Base-by-base conservation (phyloP, 2,888 invertebrate genomes). In the Coelopa pilipes region DNA sequence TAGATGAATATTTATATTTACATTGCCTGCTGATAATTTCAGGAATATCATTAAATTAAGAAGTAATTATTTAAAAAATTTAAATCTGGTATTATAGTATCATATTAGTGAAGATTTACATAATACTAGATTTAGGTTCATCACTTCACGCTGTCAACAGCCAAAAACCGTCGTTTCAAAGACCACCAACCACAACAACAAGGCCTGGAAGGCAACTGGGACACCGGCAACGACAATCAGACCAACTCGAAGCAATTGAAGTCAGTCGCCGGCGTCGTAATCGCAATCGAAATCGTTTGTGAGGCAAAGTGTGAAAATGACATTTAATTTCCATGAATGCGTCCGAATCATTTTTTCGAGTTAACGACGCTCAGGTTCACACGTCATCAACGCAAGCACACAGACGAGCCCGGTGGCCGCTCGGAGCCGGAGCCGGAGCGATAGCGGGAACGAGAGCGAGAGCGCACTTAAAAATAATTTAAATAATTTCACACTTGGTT, bases 401-500 rank as follows among this genome's bases (percentile, higher is more conserved):
- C 21, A 21, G 49, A 66, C 3, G n/a, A 62, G n/a, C 11, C 24
- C 13, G 15, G 13, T 7, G 21, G 21, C 19, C 13, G 7, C n/a
- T 34, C 7, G 2, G 34, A 7, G n/a, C 0, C 13, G 34, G 34
- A 62, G 24, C n/a, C 2, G 34, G n/a, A 45, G 21, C 21, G 24
- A 62, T 11, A 17, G 34, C n/a, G 34, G 11, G 24, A 24, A 15
- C 21, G 15, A 53, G n/a, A 53, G n/a, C 53, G 60, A 21, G 62
- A 50, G 59, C 50, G 65, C 53, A 65, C 65, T 71, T 65, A 71
- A 82, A 82, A 78, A 81, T 80, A 80, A 83, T 83, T 82, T 83
- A 81, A 83, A 83, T 83, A 83, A 83, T 83, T 83, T 83, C 79
- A 83, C 83, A 82, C 83, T 78, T 82, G 81, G 81, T 81, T 83